Evolutionary conservation across 1,140 invertebrate species (phyloP).

Genomic region (Pogonomyrmex barbatus): DNA sequence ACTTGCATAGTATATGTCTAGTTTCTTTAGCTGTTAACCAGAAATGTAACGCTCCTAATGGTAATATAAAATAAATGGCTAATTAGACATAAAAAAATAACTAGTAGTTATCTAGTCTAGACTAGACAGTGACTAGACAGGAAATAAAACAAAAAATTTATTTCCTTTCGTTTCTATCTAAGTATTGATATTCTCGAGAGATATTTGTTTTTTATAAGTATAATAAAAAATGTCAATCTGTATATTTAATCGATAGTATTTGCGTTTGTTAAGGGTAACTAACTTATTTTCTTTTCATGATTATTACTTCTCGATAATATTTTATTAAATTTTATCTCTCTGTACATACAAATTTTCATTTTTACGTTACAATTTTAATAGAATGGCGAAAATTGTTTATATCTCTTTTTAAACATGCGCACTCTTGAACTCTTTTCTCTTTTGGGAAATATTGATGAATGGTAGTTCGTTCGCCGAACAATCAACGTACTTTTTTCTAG

Average conservation of each 20-base stretch:
- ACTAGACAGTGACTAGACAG: no score
- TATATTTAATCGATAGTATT: not conserved
- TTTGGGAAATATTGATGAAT: constrained; percentile 57
- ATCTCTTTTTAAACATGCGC: not conserved
- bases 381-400: constrained; percentile 16
- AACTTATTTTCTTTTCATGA: constrained; percentile 10
- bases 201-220: constrained; percentile 21
- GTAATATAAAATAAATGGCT: no score
- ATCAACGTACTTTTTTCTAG: not conserved
- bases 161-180: no score
- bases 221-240: not conserved
- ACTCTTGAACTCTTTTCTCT: not conserved
- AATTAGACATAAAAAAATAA: no score
- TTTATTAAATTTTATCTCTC: not conserved
- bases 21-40: no score
- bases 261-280: not conserved
- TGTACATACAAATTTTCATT: not conserved
- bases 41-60: no score
- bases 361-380: not conserved
- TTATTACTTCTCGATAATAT: not conserved
- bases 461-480: constrained; percentile 3
- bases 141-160: no score
- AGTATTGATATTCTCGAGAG: not conserved
- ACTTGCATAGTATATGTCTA: no score
- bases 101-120: no score